Base-by-base conservation (phyloP, 2,888 invertebrate species). In the Ochropacha duplaris region DNA sequence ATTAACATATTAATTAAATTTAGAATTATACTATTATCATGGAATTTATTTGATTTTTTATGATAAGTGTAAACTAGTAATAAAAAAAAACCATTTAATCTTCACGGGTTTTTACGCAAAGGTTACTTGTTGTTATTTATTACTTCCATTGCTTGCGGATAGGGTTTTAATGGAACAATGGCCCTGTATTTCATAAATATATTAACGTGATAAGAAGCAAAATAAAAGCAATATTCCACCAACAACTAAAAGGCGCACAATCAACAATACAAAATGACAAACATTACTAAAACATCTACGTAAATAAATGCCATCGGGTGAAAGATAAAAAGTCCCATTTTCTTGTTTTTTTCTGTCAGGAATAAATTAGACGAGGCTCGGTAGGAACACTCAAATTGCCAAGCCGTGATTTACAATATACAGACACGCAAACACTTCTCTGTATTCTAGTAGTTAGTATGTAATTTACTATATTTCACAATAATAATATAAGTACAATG, bases 311-410 rank as follows among this genome's bases (percentile, higher is more conserved):
- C 31, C 52, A 19, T 44, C 19, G 44, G 44, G 19, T 44, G 44
- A 34, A 52, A 52, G 52, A 52, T 52, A 52, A 52, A 52, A 52
- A 52, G 22, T 19, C 6, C 51, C 34, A 34, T 34, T 52, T 52
- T 31, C 34, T n/a, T 26, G 4, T 34, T 52, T 52, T 31, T 28
- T 28, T 31, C 52, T 19, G 44, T 19, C 44, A 19, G 34, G 52
- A 22, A 52, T 52, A 52, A 52, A 34, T 52, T 31, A 31, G 31
- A 22, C 34, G 3, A 26, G 51, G 51, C 31, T 31, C 16, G 26
- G 50, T 44, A 44, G 44, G n/a, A 44, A 19, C 44, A 14, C 26
- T 52, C 34, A 52, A 52, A 52, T 52, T 31, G 52, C 52, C 52
- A 12, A 22, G 52, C 52, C 31, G 34, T 51, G 51, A 51, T 52